Conservation (phyloP, 2,888 invertebrate species). For the Melitaea athalia region DNA sequence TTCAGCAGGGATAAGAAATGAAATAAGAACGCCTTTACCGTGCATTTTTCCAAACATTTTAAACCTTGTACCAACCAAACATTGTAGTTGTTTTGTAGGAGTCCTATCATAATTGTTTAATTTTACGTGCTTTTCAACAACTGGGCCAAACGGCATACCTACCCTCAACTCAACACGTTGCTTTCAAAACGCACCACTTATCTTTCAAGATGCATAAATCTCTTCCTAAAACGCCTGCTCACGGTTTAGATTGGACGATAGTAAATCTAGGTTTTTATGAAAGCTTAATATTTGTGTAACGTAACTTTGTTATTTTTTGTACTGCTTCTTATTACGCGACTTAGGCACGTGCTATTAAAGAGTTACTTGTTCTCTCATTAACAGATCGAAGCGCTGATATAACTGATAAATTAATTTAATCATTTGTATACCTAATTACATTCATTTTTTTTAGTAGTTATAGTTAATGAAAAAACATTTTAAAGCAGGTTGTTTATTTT, state of each 20-base stretch:
- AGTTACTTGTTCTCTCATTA: neutral
- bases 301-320: neutral
- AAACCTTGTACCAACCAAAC: too few species aligned
- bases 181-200: constrained; percentile 4
- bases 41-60: neutral
- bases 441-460: too few species aligned
- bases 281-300: constrained; percentile 3
- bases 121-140: neutral
- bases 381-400: too few species aligned
- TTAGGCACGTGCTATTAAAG: neutral
- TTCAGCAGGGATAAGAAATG: too few species aligned
- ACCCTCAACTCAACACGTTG: neutral
- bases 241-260: constrained; percentile 22
- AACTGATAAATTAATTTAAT: too few species aligned
- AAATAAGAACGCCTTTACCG: too few species aligned
- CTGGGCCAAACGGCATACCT: neutral
- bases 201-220: neutral
- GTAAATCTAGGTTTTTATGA: constrained; percentile 16
- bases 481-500: too few species aligned
- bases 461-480: too few species aligned
- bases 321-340: neutral
- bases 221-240: constrained; percentile 23
- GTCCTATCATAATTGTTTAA: neutral
- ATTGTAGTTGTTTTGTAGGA: neutral
- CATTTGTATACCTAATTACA: too few species aligned